phyloP scores from a whole-genome alignment of 2,888 invertebrate genomes.

The Aromia moschata region DNA sequence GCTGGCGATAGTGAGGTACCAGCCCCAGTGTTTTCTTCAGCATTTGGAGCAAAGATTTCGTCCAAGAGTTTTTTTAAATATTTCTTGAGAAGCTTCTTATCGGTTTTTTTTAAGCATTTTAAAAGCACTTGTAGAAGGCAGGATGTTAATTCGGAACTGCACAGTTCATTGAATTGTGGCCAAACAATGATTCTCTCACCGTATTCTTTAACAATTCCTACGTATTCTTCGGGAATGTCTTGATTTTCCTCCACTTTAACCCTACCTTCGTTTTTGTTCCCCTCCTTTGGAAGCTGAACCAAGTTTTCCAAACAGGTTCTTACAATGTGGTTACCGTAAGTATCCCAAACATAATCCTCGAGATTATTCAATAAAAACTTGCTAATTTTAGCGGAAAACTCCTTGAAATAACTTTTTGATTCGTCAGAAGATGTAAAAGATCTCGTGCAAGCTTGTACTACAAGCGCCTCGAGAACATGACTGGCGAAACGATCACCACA shows the following conservation, averaged over 20 bases:
- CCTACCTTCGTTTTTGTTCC: slow-evolving; percentile 55
- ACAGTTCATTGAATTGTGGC: slow-evolving; percentile 82
- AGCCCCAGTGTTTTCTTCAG: slow-evolving; percentile 40
- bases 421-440: slow-evolving; percentile 58
- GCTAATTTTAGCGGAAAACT: slow-evolving; percentile 75
- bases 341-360: slow-evolving; percentile 84
- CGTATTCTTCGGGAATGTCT: slow-evolving; percentile 68
- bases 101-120: slow-evolving; percentile 69
- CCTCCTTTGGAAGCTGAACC: slow-evolving; percentile 69
- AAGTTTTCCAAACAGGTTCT: slow-evolving; percentile 77
- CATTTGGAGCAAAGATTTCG: slow-evolving; percentile 68
- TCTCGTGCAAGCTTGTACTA: slow-evolving; percentile 67
- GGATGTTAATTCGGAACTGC: slow-evolving; percentile 75
- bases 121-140: slow-evolving; percentile 75
- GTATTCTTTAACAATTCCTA: slow-evolving; percentile 72
- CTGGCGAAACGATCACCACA: slow-evolving; percentile 82
- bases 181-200: slow-evolving; percentile 71
- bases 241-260: slow-evolving; percentile 32
- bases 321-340: slow-evolving; percentile 80
- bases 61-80: slow-evolving; percentile 71
- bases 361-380: slow-evolving; percentile 84
- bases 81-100: slow-evolving; percentile 65
- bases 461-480: slow-evolving; percentile 79
- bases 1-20: slow-evolving; percentile 67
- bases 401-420: slow-evolving; percentile 66